Evolutionary conservation across 2,797 vertebrate species (phyloP), one percentile per base, ranked within the genome.

Genomic region (Alosa sapidissima): DNA sequence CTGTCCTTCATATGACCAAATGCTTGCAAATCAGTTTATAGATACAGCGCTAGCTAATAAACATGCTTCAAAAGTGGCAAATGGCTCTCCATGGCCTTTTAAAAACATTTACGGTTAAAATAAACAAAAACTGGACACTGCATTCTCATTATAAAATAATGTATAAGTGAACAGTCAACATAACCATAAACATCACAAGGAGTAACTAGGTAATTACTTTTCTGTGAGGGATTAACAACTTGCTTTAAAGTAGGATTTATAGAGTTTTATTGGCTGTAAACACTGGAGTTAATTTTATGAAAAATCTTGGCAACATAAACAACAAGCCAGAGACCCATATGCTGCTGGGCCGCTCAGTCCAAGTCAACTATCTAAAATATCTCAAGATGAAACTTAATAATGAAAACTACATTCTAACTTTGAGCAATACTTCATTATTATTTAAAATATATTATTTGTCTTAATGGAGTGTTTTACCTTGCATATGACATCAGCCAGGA

Each of bases 221-320:
- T 11, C n/a, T 65, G n/a, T 33, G 60, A 65, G 60, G 60, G n/a
- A 33, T 65, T 65, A 65, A 28, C 60, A 65, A 11, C n/a, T 65
- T 65, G 5, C 21, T 58, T 5, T 58, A 58, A 58, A 58, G 19
- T 58, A 21, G 55, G 19, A 58, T 58, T 14, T 19, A 21, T 6
- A 58, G 3, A 21, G 4, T 65, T 65, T 65, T 65, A 65, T 28
- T 24, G 60, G 60, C 60, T 65, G 9, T 65, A 65, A 65, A 65
- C 60, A 65, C n/a, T 65, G 24, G 60, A 28, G 60, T 65, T 65
- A 65, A 65, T 65, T 65, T 5, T 65, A 24, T 65, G 60, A 65
- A 65, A 65, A n/a, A 28, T 62, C 21, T 62, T 62, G 60, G 60
- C 21, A n/a, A 28, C n/a, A 3, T 65, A 2, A n/a, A 10, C n/a